Evolutionary conservation across 2,888 invertebrate species (phyloP), one percentile per base, ranked within the genome.

Genomic region (Ptychoptera albimana): DNA sequence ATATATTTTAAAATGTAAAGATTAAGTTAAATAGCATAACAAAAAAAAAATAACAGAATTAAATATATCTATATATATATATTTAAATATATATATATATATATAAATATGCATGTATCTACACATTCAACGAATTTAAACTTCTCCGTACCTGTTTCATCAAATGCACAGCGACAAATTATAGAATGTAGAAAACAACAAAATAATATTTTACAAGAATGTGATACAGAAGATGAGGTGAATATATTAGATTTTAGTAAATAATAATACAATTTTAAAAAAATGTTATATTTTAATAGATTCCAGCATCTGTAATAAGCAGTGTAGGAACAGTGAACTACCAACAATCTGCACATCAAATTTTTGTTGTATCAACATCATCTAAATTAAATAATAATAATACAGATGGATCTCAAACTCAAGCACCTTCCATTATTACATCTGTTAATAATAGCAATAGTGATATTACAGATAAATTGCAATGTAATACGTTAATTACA

Each of bases 231-330:
- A 47, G 54, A 55, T 51, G 55, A 55, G 53, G 55, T 55, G 43
- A 51, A 51, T 13, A 41, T 31, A n/a, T 32, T 37, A 35, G 14
- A 9, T 13, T 39, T 23, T 32, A 11, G 12, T 35, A 23, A n/a
- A 29, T 37, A 12, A 2, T 12, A 37, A 37, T 37, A 9, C 13
- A 37, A 37, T 14, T 9, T 11, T 37, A 12, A 38, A 38, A 12
- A 38, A 35, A 13, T 40, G 44, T 36, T 45, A 37, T 40, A 37
- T 46, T 13, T 47, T 64, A 63, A 35, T 54, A 73, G 72, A 73
- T 73, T 48, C 72, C 73, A 46, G 72, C 73, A 46, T 72, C 72
- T 38, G 72, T 72, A 53, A 72, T 72, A 55, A 72, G 72, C 61
- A 73, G 72, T 53, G 71, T 72, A 49, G 72, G 72, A 51, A 70